Percentiles rank a stretch among this genome's conserved stretches.
Evolutionary conservation across 1,140 invertebrate species (phyloP).

Genomic region (Potamilus streckersoni): DNA sequence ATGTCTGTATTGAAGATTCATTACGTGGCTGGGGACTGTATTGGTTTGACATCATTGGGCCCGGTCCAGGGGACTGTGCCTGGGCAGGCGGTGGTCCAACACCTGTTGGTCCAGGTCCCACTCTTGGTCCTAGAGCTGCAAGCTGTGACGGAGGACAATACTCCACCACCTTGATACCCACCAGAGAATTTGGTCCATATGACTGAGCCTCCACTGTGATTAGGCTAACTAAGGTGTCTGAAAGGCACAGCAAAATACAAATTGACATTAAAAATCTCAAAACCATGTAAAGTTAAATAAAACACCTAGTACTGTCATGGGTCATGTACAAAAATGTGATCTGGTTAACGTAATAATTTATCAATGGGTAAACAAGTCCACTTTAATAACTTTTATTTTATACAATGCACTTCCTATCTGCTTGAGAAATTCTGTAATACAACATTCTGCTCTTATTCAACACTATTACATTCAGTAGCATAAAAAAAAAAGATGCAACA

Average conservation of each 20-base stretch:
- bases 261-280: neutral
- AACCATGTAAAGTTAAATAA: neutral
- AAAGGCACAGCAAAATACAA: neutral
- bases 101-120: slow-evolving; percentile 49
- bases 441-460: too few species aligned
- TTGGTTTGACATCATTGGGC: slow-evolving; percentile 4
- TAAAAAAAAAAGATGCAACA: too few species aligned
- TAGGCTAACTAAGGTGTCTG: slow-evolving; percentile 69
- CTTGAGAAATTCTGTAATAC: too few species aligned
- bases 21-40: slow-evolving; percentile 15
- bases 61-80: neutral
- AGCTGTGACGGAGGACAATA: slow-evolving; percentile 53
- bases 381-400: neutral
- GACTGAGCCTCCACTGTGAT: slow-evolving; percentile 84
- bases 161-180: slow-evolving; percentile 95
- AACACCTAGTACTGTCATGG: neutral
- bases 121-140: slow-evolving; percentile 51
- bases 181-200: slow-evolving; percentile 93
- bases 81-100: slow-evolving; percentile 23
- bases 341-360: neutral
- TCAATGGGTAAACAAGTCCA: neutral
- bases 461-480: too few species aligned
- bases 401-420: neutral
- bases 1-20: slow-evolving; percentile 10
- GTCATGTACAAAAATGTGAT: neutral